These are phyloP conservation scores for Hippocampus comes DNA, from an alignment of 2,113 vertebrate genomes.

Conservation along the genomic window DNA sequence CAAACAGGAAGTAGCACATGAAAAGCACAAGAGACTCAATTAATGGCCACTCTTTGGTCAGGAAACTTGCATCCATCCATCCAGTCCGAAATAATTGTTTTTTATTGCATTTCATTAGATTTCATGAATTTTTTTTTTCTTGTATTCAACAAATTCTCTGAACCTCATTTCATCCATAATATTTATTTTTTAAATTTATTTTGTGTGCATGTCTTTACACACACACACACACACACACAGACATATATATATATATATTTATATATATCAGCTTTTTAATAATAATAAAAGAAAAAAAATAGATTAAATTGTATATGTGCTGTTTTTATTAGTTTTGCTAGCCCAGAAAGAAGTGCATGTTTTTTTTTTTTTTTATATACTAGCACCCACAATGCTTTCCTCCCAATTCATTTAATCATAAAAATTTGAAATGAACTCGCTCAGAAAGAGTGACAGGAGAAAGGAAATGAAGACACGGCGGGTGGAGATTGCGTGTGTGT, in stretches of 20 bases:
- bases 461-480: neutral
- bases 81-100: no score
- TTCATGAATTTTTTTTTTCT: neutral
- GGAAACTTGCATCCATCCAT: neutral
- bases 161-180: neutral
- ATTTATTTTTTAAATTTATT: no score
- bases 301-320: neutral
- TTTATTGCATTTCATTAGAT: no score
- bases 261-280: neutral
- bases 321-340: slow-evolving; percentile 2
- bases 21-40: neutral
- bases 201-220: no score
- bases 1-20: neutral
- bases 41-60: no score
- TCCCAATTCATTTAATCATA: slow-evolving; percentile 16
- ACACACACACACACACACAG: no score
- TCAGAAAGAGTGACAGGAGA: slow-evolving; percentile 13
- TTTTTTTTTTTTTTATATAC: neutral
- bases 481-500: neutral
- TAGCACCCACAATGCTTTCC: neutral
- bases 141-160: neutral
- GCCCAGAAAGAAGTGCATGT: slow-evolving; percentile 4
- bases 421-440: slow-evolving; percentile 39
- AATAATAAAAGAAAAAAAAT: slow-evolving; percentile 27
- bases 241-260: no score